phyloP scores from a whole-genome alignment of 2,888 invertebrate genomes.

The Eristalinus aeneus region DNA sequence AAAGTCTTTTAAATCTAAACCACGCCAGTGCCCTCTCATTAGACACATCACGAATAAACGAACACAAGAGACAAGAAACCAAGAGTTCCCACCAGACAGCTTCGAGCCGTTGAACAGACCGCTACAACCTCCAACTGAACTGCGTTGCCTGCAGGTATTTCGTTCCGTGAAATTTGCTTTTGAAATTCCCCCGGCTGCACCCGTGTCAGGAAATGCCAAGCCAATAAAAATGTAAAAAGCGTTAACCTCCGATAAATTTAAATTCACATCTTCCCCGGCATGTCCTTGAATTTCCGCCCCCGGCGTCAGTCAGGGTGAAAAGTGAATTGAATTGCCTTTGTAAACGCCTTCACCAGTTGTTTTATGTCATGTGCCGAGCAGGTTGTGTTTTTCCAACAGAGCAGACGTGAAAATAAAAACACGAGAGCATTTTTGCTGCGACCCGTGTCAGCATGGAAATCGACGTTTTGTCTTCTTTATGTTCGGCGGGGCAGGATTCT shows the following conservation, averaged over 20 bases:
- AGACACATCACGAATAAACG: no score
- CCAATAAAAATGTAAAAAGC: constrained; percentile 60
- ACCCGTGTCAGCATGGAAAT: constrained; percentile 50
- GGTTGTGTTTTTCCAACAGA: neutral
- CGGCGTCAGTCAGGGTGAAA: neutral
- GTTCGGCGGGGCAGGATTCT: neutral
- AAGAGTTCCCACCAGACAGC: no score
- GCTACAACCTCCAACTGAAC: neutral
- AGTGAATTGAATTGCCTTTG: constrained; percentile 38
- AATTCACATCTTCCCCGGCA: constrained; percentile 26
- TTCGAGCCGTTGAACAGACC: no score
- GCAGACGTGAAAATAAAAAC: constrained; percentile 13
- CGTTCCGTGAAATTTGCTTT: constrained; percentile 19
- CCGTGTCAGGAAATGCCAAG: constrained; percentile 32
- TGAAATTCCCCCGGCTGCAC: neutral
- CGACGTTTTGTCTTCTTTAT: constrained; percentile 8
- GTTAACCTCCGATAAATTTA: constrained; percentile 51
- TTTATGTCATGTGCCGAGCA: constrained; percentile 11
- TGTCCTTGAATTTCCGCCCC: constrained; percentile 29
- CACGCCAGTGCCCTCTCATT: no score
- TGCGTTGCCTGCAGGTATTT: constrained; percentile 21
- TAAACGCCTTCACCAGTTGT: constrained; percentile 47
- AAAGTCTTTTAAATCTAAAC: no score
- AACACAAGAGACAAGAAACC: no score
- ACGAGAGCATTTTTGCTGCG: constrained; percentile 1